phyloP scores from a whole-genome alignment of 2,797 vertebrate species.

The Protonibea diacanthus region DNA sequence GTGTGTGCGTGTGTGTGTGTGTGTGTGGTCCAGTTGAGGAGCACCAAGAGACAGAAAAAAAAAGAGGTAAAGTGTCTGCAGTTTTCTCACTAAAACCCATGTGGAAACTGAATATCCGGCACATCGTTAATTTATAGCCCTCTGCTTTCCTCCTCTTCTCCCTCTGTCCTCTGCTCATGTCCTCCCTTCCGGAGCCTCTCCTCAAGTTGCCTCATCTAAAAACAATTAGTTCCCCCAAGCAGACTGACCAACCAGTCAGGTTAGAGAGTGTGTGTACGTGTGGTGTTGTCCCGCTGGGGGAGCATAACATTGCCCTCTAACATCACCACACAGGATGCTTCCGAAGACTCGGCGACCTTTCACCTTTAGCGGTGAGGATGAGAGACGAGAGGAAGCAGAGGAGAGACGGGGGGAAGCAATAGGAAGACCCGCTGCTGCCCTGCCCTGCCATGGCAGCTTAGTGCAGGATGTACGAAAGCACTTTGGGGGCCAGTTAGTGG shows the following conservation, averaged over 20 bases:
- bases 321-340: constrained; percentile 80
- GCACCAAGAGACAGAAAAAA: constrained; percentile 54
- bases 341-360: constrained; percentile 73
- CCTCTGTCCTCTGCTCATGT: constrained; percentile 56
- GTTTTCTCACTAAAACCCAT: constrained; percentile 71
- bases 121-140: constrained; percentile 76
- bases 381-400: constrained; percentile 56
- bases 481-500: constrained; percentile 14
- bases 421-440: constrained; percentile 4
- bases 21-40: constrained; percentile 68
- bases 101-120: constrained; percentile 82
- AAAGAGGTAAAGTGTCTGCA: constrained; percentile 61
- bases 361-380: constrained; percentile 64
- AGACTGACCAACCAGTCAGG: constrained; percentile 54
- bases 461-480: constrained; percentile 25
- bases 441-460: constrained; percentile 23
- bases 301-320: constrained; percentile 70
- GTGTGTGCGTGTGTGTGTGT: constrained; percentile 56
- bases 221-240: constrained; percentile 85
- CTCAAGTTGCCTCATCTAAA: constrained; percentile 86
- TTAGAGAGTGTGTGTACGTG: constrained; percentile 42
- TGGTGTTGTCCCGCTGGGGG: constrained; percentile 55
- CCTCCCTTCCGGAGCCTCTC: constrained; percentile 83
- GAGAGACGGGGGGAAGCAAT: not conserved
- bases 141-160: constrained; percentile 64